These are phyloP conservation scores for Platycnemis pennipes DNA, from an alignment of 2,888 invertebrate species.

Conservation along the genomic window DNA sequence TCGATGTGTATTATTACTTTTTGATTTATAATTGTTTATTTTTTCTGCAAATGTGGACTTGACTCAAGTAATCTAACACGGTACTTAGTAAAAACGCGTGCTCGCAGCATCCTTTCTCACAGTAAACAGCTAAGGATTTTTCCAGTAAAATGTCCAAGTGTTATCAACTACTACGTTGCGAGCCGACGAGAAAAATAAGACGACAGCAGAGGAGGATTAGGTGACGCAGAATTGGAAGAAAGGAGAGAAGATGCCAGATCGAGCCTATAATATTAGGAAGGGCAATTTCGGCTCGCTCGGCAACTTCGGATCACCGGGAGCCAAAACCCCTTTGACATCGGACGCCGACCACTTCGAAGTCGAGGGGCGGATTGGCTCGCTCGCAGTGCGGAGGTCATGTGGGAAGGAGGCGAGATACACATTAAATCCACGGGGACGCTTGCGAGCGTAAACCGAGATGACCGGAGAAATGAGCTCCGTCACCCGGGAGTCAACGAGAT, in stretches of 20 bases:
- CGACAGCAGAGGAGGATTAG: neutral
- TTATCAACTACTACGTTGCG: no score
- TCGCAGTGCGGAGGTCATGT: neutral
- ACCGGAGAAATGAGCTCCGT: neutral
- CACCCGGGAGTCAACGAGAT: conserved; percentile 10
- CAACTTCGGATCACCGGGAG: neutral
- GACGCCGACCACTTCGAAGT: neutral
- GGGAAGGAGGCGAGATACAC: neutral
- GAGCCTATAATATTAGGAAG: no score
- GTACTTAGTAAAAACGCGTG: no score
- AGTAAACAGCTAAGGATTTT: no score
- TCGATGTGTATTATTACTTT: no score
- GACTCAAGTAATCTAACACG: no score
- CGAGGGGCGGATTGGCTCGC: neutral
- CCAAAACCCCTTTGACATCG: neutral
- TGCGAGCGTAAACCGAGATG: neutral
- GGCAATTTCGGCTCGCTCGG: neutral
- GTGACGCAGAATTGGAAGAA: neutral
- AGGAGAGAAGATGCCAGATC: neutral
- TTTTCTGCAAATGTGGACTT: no score
- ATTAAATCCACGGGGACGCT: neutral
- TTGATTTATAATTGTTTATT: no score
- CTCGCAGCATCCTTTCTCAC: no score
- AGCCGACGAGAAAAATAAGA: neutral
- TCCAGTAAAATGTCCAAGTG: no score